Percentiles rank a stretch among this genome's conserved stretches.
phyloP scores from a whole-genome alignment of 2,888 invertebrate species.

The Lingula anatina region DNA sequence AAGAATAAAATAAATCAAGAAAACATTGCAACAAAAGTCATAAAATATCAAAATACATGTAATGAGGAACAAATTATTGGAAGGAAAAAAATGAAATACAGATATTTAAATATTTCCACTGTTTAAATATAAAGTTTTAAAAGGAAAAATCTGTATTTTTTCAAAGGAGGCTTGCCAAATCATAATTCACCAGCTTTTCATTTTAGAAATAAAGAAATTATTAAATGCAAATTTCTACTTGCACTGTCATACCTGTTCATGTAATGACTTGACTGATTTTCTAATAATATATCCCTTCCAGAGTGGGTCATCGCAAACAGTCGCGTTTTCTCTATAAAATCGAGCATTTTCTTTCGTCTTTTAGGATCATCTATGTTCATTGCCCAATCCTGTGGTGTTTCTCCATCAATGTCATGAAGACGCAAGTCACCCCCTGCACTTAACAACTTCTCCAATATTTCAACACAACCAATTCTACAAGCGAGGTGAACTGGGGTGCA shows the following conservation, averaged over 20 bases:
- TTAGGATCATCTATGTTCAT: slow-evolving; percentile 26
- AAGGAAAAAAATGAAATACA: too few relatives aligned
- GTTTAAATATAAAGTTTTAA: too few relatives aligned
- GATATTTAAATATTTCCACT: too few relatives aligned
- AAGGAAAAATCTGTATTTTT: too few relatives aligned
- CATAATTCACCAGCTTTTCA: too few relatives aligned
- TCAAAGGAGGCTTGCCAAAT: too few relatives aligned
- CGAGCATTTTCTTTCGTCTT: slow-evolving; percentile 34
- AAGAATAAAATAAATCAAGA: slow-evolving; percentile 1
- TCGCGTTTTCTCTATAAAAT: slow-evolving; percentile 41
- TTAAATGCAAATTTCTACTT: too few relatives aligned
- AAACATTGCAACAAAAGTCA: not conserved
- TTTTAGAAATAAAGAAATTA: too few relatives aligned
- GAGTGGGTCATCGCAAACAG: slow-evolving; percentile 36
- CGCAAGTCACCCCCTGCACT: slow-evolving; percentile 53
- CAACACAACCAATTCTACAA: slow-evolving; percentile 44
- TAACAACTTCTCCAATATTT: slow-evolving; percentile 43
- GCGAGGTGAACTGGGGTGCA: slow-evolving; percentile 53
- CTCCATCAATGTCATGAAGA: slow-evolving; percentile 48
- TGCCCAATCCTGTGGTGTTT: slow-evolving; percentile 46
- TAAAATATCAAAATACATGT: not conserved
- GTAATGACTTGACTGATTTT: slow-evolving; percentile 5
- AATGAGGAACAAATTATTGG: not conserved
- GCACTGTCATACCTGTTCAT: not conserved
- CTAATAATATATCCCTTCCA: slow-evolving; percentile 18